Conservation (phyloP, 2,113 vertebrate genomes). For the Paradoxurus hermaphroditus region DNA sequence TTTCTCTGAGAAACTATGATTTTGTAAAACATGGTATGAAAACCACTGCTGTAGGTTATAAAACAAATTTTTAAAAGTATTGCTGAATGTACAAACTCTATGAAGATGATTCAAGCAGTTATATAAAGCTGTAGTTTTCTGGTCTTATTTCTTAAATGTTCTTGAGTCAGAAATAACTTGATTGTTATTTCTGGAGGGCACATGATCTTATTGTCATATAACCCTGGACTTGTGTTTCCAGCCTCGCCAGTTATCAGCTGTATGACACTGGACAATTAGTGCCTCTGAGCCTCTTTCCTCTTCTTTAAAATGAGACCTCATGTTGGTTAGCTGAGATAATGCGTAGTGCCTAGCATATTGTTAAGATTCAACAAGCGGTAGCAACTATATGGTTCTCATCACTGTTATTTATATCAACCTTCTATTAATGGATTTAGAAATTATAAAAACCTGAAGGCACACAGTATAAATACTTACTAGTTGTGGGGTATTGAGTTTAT, state of each 20-base stretch:
- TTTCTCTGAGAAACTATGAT: conserved; percentile 1
- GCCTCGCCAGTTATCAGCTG: not conserved
- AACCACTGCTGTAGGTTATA: not conserved
- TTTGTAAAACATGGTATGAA: not conserved
- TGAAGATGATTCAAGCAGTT: not conserved
- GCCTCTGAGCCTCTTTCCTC: not conserved
- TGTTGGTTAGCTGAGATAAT: not conserved
- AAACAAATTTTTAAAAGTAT: not conserved
- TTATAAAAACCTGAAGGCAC: not conserved
- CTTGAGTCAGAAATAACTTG: not conserved
- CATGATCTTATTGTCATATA: not conserved
- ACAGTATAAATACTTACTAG: not conserved
- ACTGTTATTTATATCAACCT: not conserved
- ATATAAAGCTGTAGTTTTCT: not conserved
- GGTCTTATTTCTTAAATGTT: conserved; percentile 4
- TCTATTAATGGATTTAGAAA: not conserved
- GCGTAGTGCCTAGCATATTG: not conserved
- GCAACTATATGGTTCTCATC: not conserved
- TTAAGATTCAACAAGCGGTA: not conserved
- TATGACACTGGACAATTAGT: not conserved
- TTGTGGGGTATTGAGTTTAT: not conserved
- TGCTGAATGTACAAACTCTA: conserved; percentile 10
- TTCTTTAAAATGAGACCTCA: not conserved
- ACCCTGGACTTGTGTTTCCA: not conserved
- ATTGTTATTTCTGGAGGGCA: not conserved